These are phyloP conservation scores for Leptopilina clavipes DNA, from an alignment of 1,140 invertebrate genomes.

Conservation along the genomic window DNA sequence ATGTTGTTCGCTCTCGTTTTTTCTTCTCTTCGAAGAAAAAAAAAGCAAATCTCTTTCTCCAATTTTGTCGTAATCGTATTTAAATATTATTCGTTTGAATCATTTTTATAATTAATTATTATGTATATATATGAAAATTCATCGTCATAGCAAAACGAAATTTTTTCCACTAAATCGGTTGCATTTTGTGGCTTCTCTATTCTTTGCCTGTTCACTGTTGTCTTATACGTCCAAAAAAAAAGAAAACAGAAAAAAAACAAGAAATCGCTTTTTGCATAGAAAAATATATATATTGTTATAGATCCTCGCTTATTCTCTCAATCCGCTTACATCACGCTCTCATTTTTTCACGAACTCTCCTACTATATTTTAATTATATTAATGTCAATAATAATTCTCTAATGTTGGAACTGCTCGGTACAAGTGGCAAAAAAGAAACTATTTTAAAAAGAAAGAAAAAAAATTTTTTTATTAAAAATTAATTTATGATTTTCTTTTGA, in stretches of 20 bases:
- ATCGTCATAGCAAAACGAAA: not conserved
- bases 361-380: not conserved
- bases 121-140: too few relatives aligned
- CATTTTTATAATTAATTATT: too few relatives aligned
- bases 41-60: not conserved
- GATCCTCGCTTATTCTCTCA: conserved; percentile 27
- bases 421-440: too few relatives aligned
- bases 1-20: not conserved
- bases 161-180: not conserved
- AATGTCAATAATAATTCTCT: not conserved
- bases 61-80: too few relatives aligned
- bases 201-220: conserved; percentile 22
- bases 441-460: not conserved
- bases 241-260: not conserved
- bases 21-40: not conserved
- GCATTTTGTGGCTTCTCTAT: conserved; percentile 27
- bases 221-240: conserved; percentile 25
- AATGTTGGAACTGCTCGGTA: not conserved
- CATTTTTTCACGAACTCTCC: conserved; percentile 15
- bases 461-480: too few relatives aligned
- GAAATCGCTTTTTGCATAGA: conserved; percentile 27
- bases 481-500: too few relatives aligned
- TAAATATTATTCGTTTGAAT: not conserved
- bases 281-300: not conserved
- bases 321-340: conserved; percentile 22